These are phyloP conservation scores for Myotis brandtii DNA, from an alignment of 2,113 vertebrate genomes.

Conservation along the genomic window DNA sequence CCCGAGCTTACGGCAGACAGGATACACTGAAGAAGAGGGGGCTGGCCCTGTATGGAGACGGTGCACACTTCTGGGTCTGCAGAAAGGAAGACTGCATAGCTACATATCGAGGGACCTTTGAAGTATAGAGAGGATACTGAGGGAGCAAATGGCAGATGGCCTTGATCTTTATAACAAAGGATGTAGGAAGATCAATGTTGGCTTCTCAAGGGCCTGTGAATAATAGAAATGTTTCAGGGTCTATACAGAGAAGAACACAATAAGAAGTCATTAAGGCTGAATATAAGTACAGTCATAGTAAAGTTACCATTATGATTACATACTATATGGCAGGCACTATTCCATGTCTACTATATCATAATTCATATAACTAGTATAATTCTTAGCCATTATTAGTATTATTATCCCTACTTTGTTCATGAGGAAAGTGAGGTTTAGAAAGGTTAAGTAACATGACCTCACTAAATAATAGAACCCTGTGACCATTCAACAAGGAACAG, in stretches of 20 bases:
- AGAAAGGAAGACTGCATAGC: not conserved
- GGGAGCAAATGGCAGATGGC: not conserved
- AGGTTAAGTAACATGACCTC: not conserved
- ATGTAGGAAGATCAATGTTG: not conserved
- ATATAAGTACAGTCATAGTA: not conserved
- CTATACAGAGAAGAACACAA: not conserved
- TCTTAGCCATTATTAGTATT: conserved; percentile 4
- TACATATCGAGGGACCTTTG: not conserved
- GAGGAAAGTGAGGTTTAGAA: conserved; percentile 9
- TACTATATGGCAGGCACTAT: not conserved
- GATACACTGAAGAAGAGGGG: not conserved
- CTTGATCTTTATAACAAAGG: conserved; percentile 24
- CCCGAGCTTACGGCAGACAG: not conserved
- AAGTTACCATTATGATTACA: not conserved
- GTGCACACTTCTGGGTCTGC: not conserved
- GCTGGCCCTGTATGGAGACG: not conserved
- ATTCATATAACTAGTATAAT: conserved; percentile 1
- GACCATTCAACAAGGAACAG: not conserved
- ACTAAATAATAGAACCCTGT: not conserved
- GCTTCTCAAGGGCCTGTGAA: not conserved
- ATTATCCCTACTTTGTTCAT: not conserved
- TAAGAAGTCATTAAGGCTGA: not conserved
- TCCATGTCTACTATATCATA: not conserved
- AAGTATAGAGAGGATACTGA: not conserved
- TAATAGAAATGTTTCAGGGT: not conserved